These are phyloP conservation scores for Gopherus flavomarginatus DNA, from an alignment of 2,113 vertebrate genomes.

Conservation along the genomic window DNA sequence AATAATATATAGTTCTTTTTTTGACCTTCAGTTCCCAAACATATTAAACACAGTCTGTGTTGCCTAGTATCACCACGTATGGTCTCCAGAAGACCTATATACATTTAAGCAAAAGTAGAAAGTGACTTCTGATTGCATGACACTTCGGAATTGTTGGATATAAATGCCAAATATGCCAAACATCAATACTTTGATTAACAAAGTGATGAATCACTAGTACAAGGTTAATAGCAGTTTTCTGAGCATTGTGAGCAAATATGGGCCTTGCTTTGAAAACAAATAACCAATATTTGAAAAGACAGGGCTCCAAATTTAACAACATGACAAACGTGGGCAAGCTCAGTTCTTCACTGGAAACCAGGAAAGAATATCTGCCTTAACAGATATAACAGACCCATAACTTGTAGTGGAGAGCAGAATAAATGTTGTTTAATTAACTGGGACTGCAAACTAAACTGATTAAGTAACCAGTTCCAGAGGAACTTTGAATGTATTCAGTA, in stretches of 20 bases:
- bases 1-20: background rate
- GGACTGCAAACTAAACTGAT: background rate
- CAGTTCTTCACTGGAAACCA: background rate
- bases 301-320: background rate
- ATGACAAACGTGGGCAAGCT: background rate
- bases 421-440: background rate
- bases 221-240: background rate
- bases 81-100: background rate
- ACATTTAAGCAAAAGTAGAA: background rate
- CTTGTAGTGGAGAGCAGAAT: background rate
- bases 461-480: background rate
- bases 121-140: background rate
- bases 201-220: background rate
- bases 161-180: background rate
- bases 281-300: background rate
- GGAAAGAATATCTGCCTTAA: background rate
- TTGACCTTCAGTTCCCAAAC: background rate
- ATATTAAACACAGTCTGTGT: background rate
- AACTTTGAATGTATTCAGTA: constrained; percentile 50
- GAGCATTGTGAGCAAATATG: background rate
- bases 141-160: background rate
- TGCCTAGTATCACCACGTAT: background rate
- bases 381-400: background rate
- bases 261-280: background rate
- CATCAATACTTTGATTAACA: background rate